These are phyloP conservation scores for Pelusios castaneus DNA, from an alignment of 2,113 vertebrate species.

Conservation along the genomic window DNA sequence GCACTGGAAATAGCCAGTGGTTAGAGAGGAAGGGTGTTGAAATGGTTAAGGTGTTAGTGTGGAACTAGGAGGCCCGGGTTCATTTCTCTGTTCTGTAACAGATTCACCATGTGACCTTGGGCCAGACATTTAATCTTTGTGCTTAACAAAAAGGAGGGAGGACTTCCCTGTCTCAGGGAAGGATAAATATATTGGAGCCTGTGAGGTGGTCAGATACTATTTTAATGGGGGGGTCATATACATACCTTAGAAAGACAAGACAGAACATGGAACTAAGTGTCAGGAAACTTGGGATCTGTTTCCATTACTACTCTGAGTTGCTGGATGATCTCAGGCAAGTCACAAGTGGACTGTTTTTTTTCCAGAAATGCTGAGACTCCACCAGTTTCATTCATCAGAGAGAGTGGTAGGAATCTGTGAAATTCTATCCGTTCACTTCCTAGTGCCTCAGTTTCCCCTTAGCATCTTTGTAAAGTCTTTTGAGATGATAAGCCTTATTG, in stretches of 20 bases:
- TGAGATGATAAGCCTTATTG: fast-evolving
- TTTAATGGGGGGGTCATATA: background rate
- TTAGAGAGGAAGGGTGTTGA: fast-evolving
- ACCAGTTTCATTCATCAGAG: background rate
- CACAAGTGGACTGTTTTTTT: background rate
- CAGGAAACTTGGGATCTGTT: background rate
- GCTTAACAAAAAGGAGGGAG: background rate
- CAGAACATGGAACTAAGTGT: background rate
- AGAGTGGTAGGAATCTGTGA: fast-evolving
- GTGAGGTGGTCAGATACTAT: background rate
- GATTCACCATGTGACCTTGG: background rate
- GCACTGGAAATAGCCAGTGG: fast-evolving
- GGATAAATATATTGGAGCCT: background rate
- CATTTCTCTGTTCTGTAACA: background rate
- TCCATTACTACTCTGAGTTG: background rate
- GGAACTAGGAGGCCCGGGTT: fast-evolving
- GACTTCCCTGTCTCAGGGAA: background rate
- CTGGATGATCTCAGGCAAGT: background rate
- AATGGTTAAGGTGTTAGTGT: background rate
- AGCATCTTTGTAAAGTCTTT: background rate
- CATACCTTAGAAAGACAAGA: background rate
- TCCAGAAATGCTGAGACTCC: background rate
- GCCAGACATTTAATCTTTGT: background rate
- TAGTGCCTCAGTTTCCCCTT: background rate
- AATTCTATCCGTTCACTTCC: too few species aligned